Base-by-base conservation (phyloP, 1,140 invertebrate genomes). In the Neodiprion virginianus region DNA sequence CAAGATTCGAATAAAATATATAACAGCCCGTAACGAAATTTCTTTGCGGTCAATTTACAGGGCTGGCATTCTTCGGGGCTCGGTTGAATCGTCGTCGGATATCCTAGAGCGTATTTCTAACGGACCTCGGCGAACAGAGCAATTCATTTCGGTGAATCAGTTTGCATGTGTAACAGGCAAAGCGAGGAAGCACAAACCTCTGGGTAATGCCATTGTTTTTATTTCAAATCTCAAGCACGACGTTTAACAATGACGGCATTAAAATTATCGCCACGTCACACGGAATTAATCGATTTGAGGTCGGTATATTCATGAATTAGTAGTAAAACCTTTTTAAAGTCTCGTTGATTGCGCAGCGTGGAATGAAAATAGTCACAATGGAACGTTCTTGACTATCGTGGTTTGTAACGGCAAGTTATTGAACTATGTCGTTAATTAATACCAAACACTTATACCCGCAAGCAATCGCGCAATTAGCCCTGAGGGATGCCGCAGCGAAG, bases 401-500 rank as follows among this genome's bases (percentile, higher is more conserved):
- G n/a, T 61, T 61, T 61, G 53, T 61, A 61, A 14, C 53, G 3
- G 53, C 53, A 61, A 61, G 53, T 61, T 61, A 61, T 61, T 61
- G 8, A 17, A 12, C n/a, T 61, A 61, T 61, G 28, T 40, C n/a
- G 53, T 17, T 61, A 61, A 61, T 61, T 61, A 61, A 61, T 61
- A 17, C 53, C 53, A 17, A 61, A 12, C 11, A 61, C 53, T 61
- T 61, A 17, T 40, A 40, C 28, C 5, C 28, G 5, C 28, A 40
- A 40, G 28, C 28, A 40, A 40, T 40, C 28, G 28, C 5, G 28
- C 28, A 40, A 17, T 61, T 14, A 61, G 53, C 53, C 53, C 53
- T 61, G n/a, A 17, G 8, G 5, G 53, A 61, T 7, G n/a, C 53
- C 11, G 11, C 53, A 17, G 8, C 8, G n/a, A 14, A 61, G 53